Evolutionary conservation across 2,888 invertebrate species (phyloP).

Genomic region (Tipula helvola): DNA sequence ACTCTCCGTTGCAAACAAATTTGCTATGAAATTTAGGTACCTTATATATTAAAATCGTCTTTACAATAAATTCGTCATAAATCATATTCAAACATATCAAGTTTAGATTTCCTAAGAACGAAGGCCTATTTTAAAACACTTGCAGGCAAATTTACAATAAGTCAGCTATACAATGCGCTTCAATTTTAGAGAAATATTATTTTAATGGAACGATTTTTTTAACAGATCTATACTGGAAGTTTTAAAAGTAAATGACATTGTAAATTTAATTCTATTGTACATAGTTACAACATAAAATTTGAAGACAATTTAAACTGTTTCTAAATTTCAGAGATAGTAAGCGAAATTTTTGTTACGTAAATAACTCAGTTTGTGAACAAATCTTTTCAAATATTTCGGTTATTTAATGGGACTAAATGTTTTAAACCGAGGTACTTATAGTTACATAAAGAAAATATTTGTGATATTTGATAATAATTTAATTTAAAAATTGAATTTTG

Average conservation of each 20-base stretch:
- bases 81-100: neutral
- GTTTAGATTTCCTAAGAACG: no score
- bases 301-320: no score
- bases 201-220: neutral
- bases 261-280: neutral
- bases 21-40: neutral
- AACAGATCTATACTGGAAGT: neutral
- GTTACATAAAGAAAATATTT: no score
- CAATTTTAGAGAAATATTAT: neutral
- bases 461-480: no score
- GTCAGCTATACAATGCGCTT: neutral
- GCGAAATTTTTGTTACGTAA: neutral
- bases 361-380: neutral
- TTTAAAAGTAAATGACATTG: neutral
- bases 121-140: no score
- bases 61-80: neutral
- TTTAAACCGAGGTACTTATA: no score
- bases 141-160: no score
- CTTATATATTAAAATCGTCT: neutral
- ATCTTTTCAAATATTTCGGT: no score
- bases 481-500: no score
- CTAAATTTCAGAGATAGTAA: neutral
- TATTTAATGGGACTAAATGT: no score
- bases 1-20: neutral
- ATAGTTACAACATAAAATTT: neutral